Evolutionary conservation across 2,797 vertebrate genomes (phyloP).

Genomic region (Nyctibius grandis): DNA sequence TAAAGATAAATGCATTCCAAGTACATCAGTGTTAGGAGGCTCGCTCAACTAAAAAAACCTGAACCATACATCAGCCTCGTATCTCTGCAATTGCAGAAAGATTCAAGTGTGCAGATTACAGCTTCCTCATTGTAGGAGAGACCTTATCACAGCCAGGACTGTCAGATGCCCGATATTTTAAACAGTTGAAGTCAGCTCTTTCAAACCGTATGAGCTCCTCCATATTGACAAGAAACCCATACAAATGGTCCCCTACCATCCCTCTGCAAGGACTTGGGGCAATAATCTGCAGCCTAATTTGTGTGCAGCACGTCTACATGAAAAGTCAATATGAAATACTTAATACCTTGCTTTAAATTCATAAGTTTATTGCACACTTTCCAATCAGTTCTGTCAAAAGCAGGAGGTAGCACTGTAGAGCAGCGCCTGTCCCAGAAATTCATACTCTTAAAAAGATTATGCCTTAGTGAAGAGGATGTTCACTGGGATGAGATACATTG

Average conservation of each 20-base stretch:
- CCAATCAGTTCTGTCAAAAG: not conserved
- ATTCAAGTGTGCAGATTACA: not conserved
- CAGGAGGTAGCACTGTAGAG: not conserved
- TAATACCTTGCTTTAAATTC: not conserved
- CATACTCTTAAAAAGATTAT: not conserved
- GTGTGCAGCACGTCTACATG: rapidly evolving
- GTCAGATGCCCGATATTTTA: not conserved
- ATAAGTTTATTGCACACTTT: rapidly evolving
- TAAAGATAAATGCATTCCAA: not conserved
- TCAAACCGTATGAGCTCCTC: not conserved
- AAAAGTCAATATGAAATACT: not conserved
- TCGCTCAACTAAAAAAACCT: not conserved
- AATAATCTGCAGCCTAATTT: not conserved
- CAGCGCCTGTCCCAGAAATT: not conserved
- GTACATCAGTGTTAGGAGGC: not conserved
- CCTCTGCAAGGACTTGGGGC: not conserved
- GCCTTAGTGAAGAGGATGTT: not conserved
- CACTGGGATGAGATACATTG: not conserved
- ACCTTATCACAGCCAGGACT: not conserved
- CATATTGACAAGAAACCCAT: rapidly evolving
- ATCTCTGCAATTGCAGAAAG: not conserved
- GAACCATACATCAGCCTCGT: not conserved
- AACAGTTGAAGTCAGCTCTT: not conserved
- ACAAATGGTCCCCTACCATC: not conserved
- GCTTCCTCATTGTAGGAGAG: not conserved